phyloP scores from a whole-genome alignment of 2,797 vertebrate species.

The Crenichthys baileyi region DNA sequence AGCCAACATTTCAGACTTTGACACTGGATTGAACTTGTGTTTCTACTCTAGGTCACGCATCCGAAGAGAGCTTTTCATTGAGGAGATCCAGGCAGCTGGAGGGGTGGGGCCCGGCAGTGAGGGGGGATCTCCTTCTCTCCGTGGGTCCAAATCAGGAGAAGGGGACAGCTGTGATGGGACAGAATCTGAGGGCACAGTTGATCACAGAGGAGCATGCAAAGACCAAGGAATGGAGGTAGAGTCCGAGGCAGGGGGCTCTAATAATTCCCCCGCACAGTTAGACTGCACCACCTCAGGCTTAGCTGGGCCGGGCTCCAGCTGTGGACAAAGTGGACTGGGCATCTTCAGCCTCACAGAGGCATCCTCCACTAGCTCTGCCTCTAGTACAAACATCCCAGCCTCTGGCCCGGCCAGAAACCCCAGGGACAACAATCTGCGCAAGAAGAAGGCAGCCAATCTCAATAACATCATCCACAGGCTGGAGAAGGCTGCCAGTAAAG shows the following conservation, averaged over 20 bases:
- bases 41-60: conserved; percentile 90
- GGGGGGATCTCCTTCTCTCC: conserved; percentile 91
- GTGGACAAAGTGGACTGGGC: conserved; percentile 85
- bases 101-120: conserved; percentile 86
- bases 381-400: conserved; percentile 86
- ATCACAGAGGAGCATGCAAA: conserved; percentile 88
- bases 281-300: conserved; percentile 88
- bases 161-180: conserved; percentile 98
- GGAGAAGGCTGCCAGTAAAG: conserved; percentile 98
- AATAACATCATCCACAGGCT: conserved; percentile 99
- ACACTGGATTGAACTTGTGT: conserved; percentile 20
- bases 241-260: conserved; percentile 87
- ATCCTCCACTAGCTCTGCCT: conserved; percentile 76
- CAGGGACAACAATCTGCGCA: conserved; percentile 95
- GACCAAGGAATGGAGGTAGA: conserved; percentile 86
- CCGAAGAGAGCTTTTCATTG: conserved; percentile 96
- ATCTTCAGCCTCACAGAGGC: conserved; percentile 92
- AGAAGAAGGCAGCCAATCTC: conserved; percentile 99
- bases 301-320: conserved; percentile 87
- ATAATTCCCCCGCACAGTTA: conserved; percentile 83
- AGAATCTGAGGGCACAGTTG: conserved; percentile 88
- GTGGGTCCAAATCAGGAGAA: conserved; percentile 89
- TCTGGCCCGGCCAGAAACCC: conserved; percentile 86
- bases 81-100: conserved; percentile 96
- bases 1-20: not conserved